These are phyloP conservation scores for Diarsia brunnea DNA, from an alignment of 2,888 invertebrate species.

Conservation along the genomic window DNA sequence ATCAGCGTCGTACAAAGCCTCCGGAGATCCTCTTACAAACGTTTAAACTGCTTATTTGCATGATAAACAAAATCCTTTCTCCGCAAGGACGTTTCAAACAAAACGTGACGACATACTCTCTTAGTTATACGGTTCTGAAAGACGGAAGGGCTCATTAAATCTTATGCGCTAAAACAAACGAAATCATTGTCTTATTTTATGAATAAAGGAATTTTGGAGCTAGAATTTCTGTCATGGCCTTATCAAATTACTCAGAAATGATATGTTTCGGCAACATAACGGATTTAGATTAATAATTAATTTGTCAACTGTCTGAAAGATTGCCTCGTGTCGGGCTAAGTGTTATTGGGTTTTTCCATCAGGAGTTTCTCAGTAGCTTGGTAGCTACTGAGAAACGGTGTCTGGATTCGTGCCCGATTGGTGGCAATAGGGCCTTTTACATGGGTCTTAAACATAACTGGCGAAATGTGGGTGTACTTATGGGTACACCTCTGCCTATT, in stretches of 20 bases:
- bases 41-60: constrained; percentile 62
- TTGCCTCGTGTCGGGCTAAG: no score
- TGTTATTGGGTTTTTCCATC: no score
- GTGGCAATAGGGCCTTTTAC: no score
- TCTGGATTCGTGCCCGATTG: no score
- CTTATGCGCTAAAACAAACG: constrained; percentile 48
- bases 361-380: no score
- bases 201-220: constrained; percentile 9
- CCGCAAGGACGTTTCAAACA: constrained; percentile 49
- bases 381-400: no score
- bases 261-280: no score
- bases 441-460: no score
- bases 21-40: constrained; percentile 49
- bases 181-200: constrained; percentile 40
- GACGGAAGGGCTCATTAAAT: constrained; percentile 54
- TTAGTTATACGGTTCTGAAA: constrained; percentile 43
- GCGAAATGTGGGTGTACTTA: no score
- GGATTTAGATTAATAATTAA: background rate
- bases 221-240: background rate
- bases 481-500: no score
- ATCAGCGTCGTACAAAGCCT: constrained; percentile 42
- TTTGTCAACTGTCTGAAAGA: no score
- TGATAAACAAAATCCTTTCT: constrained; percentile 61
- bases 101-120: constrained; percentile 48
- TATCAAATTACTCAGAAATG: background rate